A percentile compares a stretch with the other conserved stretches of the same genome.
Conservation (phyloP, 2,888 invertebrate species). For the Parthenolecanium corni region DNA sequence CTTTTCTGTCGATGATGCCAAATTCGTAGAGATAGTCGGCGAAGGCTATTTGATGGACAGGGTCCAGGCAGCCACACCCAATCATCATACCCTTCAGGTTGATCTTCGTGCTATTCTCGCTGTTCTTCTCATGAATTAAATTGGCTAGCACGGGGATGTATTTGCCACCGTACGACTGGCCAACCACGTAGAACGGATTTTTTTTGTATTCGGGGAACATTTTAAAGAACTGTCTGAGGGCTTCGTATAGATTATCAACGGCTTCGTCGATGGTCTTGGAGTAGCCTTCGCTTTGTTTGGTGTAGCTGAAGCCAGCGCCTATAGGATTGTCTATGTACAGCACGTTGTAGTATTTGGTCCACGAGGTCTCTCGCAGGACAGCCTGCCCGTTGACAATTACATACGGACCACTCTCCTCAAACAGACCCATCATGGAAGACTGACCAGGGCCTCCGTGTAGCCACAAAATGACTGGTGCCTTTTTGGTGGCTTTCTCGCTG, state of each 20-base stretch:
- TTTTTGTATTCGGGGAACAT: neutral
- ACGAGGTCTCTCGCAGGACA: neutral
- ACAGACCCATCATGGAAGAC: constrained; percentile 3
- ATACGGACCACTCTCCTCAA: constrained; percentile 8
- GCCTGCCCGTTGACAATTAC: neutral
- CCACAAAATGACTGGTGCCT: constrained; percentile 8
- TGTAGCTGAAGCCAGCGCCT: constrained; percentile 2
- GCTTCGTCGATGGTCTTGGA: neutral
- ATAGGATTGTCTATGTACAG: constrained; percentile 1
- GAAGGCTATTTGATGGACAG: neutral
- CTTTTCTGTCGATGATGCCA: neutral
- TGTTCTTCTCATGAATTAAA: neutral
- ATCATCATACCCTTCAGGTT: constrained; percentile 5
- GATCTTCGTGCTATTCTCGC: neutral
- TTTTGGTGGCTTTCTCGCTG: constrained; percentile 37
- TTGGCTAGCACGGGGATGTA: neutral
- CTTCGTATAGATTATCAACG: neutral
- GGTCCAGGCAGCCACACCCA: constrained; percentile 11
- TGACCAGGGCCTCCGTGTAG: neutral
- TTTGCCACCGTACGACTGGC: constrained; percentile 10
- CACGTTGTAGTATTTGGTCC: constrained; percentile 8
- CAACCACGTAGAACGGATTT: neutral
- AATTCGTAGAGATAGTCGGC: neutral
- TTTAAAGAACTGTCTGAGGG: neutral
- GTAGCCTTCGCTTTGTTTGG: neutral